A percentile compares a stretch with the other conserved stretches of the same genome.
Conservation (phyloP, 2,113 vertebrate species). For the Nicator chloris region DNA sequence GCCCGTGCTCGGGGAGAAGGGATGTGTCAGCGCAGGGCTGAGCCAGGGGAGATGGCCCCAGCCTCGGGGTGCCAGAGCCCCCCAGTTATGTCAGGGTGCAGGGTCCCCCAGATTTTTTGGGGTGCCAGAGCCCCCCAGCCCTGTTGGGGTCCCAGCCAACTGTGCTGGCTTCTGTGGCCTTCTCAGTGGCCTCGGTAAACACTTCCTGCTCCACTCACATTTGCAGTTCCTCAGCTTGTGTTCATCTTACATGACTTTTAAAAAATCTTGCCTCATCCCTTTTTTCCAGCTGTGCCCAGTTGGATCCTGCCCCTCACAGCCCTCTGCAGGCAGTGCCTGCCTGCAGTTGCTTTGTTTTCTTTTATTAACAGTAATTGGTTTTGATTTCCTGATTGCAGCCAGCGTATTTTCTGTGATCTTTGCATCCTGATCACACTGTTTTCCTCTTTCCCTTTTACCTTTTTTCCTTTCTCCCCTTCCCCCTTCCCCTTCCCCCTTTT, state of each 20-base stretch:
- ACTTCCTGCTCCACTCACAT: background rate
- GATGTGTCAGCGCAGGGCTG: background rate
- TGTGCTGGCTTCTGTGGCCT: background rate
- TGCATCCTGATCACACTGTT: background rate
- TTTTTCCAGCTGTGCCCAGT: accelerated
- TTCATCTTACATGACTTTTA: background rate
- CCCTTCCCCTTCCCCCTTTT: background rate
- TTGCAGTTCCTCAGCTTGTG: background rate
- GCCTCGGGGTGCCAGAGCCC: background rate
- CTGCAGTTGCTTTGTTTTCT: background rate
- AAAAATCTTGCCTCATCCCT: background rate
- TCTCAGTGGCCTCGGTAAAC: accelerated
- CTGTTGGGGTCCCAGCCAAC: accelerated
- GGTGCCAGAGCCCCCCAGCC: background rate
- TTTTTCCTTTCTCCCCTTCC: background rate
- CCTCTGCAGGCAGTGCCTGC: background rate
- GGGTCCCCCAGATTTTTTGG: accelerated
- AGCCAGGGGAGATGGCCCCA: background rate
- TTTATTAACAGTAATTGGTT: background rate
- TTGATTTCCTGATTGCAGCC: background rate
- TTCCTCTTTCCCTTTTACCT: background rate
- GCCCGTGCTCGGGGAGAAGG: accelerated
- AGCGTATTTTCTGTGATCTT: background rate
- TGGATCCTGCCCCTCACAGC: background rate
- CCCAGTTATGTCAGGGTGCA: accelerated